A percentile compares a stretch with the other conserved stretches of the same genome.
phyloP scores from a whole-genome alignment of 2,113 vertebrate species.

The Panthera tigris region DNA sequence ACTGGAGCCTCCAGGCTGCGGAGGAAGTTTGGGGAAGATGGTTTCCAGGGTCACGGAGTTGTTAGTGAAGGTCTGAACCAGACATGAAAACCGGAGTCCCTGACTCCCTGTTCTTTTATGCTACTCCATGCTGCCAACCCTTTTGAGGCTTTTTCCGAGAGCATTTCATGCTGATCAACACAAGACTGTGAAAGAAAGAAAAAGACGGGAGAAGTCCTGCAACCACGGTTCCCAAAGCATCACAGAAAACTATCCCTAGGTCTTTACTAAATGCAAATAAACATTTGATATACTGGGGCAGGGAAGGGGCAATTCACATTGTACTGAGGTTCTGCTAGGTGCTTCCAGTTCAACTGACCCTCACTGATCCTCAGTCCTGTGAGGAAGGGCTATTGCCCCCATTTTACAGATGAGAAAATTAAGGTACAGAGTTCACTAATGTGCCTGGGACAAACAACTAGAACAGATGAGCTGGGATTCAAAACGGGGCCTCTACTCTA shows the following conservation, averaged over 20 bases:
- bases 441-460: background rate
- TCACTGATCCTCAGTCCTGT: background rate
- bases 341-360: background rate
- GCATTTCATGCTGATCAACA: conserved; percentile 47
- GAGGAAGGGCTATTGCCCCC: background rate
- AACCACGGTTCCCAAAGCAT: conserved; percentile 18
- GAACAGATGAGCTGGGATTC: background rate
- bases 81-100: conserved; percentile 19
- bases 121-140: background rate
- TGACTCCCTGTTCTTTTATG: background rate
- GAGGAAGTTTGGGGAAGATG: background rate
- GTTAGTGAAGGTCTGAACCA: background rate
- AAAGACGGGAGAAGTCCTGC: background rate
- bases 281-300: background rate
- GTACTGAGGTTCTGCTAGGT: background rate
- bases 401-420: conserved; percentile 40
- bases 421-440: background rate
- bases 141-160: conserved; percentile 7
- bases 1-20: background rate
- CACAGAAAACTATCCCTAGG: conserved; percentile 19
- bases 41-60: background rate
- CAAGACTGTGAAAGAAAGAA: background rate
- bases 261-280: background rate
- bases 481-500: background rate
- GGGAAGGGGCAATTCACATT: background rate